phyloP scores from a whole-genome alignment of 2,113 vertebrate genomes.

The Trinectes maculatus region DNA sequence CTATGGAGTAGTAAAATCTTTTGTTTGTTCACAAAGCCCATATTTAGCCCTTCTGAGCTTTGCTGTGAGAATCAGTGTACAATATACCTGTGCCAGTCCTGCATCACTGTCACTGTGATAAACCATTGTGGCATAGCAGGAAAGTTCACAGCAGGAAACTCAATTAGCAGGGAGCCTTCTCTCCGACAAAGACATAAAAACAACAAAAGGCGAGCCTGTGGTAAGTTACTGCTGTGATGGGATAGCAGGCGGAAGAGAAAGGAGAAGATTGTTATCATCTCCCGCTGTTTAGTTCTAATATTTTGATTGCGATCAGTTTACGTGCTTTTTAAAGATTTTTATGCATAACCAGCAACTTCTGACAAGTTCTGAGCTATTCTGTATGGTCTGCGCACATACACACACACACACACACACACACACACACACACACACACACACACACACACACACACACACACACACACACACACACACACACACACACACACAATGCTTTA shows the following conservation, averaged over 20 bases:
- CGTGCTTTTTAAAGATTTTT: too few relatives aligned
- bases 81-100: conserved; percentile 14
- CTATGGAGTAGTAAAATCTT: background rate
- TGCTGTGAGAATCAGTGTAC: conserved; percentile 5
- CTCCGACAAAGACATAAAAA: conserved; percentile 23
- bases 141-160: conserved; percentile 53
- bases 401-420: too few relatives aligned
- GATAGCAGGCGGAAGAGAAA: conserved; percentile 44
- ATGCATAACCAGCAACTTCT: conserved; percentile 14
- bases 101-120: conserved; percentile 13
- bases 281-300: background rate
- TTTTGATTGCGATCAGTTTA: too few relatives aligned
- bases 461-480: too few relatives aligned
- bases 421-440: too few relatives aligned
- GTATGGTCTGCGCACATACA: too few relatives aligned
- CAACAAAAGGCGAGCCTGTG: conserved; percentile 39
- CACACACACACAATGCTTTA: too few relatives aligned
- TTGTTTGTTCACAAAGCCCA: background rate
- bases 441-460: too few relatives aligned
- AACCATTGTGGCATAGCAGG: conserved; percentile 28
- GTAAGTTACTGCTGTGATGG: conserved; percentile 1
- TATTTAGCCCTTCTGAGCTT: too few relatives aligned
- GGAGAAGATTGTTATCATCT: background rate
- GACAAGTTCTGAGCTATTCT: too few relatives aligned
- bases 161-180: conserved; percentile 39